These are phyloP conservation scores for Lobophora halterata DNA, from an alignment of 2,888 invertebrate species.

Conservation along the genomic window DNA sequence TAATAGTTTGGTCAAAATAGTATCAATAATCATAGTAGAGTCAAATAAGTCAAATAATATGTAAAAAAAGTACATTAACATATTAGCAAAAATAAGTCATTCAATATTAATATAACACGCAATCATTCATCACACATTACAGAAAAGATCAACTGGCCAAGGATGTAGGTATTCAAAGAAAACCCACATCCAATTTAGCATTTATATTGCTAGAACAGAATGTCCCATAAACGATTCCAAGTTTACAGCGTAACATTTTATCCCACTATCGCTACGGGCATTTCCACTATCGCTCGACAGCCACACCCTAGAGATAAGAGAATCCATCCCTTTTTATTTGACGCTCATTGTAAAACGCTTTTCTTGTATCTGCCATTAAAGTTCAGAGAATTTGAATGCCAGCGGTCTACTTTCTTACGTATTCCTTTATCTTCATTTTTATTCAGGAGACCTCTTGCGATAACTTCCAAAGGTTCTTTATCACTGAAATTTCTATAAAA, in stretches of 20 bases:
- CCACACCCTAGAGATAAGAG: conserved; percentile 21
- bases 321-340: conserved; percentile 19
- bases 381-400: conserved; percentile 19
- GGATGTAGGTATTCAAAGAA: too few relatives aligned
- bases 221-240: conserved; percentile 12
- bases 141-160: too few relatives aligned
- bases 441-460: conserved; percentile 17
- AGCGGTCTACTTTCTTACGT: conserved; percentile 18
- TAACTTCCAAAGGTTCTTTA: conserved; percentile 21
- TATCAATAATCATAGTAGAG: too few relatives aligned
- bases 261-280: conserved; percentile 10
- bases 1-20: too few relatives aligned
- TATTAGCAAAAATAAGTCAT: too few relatives aligned
- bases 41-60: too few relatives aligned
- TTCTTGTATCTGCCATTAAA: conserved; percentile 26
- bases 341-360: conserved; percentile 27
- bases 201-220: conserved; percentile 6
- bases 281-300: conserved; percentile 15
- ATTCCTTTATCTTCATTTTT: conserved; percentile 24
- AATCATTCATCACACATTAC: too few relatives aligned
- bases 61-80: too few relatives aligned
- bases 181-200: too few relatives aligned
- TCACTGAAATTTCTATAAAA: conserved; percentile 21
- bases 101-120: too few relatives aligned
- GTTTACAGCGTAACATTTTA: conserved; percentile 13